These are phyloP conservation scores for Globodera rostochiensis DNA, from an alignment of 1,140 invertebrate species.

Conservation along the genomic window DNA sequence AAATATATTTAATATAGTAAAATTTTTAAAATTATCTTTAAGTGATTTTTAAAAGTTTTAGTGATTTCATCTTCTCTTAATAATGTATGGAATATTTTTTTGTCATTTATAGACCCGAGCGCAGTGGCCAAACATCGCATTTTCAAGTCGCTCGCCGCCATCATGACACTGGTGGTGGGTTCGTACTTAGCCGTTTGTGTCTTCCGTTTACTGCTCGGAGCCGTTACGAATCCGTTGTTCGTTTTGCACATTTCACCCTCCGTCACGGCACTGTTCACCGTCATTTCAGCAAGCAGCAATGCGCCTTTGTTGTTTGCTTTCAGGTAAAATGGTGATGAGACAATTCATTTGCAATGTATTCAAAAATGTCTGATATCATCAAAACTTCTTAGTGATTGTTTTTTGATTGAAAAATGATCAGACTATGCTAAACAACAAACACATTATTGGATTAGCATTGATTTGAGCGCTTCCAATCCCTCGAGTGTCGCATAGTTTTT, in stretches of 20 bases:
- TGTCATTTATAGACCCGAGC: background rate
- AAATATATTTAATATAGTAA: too few relatives aligned
- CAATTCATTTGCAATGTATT: too few relatives aligned
- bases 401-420: background rate
- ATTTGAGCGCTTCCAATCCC: too few relatives aligned
- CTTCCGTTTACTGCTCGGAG: background rate
- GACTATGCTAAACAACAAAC: too few relatives aligned
- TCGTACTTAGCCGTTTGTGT: background rate
- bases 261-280: background rate
- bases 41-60: too few relatives aligned
- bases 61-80: too few relatives aligned
- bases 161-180: background rate
- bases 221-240: background rate
- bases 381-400: background rate
- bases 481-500: too few relatives aligned
- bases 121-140: background rate
- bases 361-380: too few relatives aligned
- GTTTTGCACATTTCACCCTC: background rate
- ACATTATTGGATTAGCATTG: too few relatives aligned
- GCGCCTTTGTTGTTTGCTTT: background rate
- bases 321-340: constrained; percentile 7
- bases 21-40: too few relatives aligned
- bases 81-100: too few relatives aligned
- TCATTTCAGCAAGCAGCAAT: background rate
- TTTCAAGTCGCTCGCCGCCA: background rate